These are phyloP conservation scores for Poeciliopsis retropinna DNA, from an alignment of 2,113 vertebrate species.

Conservation along the genomic window DNA sequence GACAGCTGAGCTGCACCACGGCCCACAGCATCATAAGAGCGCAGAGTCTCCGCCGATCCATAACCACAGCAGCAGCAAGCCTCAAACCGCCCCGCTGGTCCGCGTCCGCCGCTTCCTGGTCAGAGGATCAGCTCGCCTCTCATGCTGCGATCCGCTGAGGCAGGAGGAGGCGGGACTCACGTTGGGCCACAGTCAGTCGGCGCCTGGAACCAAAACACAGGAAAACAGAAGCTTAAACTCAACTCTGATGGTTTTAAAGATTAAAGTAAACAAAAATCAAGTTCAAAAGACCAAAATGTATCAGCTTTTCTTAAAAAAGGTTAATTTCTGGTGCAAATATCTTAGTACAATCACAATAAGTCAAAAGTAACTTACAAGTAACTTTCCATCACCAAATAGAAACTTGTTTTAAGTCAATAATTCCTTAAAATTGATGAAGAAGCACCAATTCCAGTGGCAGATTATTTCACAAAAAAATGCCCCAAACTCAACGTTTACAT, in stretches of 20 bases:
- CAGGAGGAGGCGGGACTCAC: conserved; percentile 27
- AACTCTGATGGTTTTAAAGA: not conserved
- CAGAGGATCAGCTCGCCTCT: conserved; percentile 54
- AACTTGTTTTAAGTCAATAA: no score
- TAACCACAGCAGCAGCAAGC: conserved; percentile 37
- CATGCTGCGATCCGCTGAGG: conserved; percentile 59
- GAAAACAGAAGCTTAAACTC: conserved; percentile 24
- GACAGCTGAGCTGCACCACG: conserved; percentile 82
- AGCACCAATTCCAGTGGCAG: no score
- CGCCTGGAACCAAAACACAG: conserved; percentile 58
- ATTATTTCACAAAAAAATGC: no score
- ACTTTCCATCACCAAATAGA: no score
- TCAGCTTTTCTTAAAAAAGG: not conserved
- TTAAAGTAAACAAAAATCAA: conserved; percentile 1
- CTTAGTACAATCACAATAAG: no score
- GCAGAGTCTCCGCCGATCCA: conserved; percentile 59
- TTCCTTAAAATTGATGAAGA: no score
- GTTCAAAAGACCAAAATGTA: not conserved
- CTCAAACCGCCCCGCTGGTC: conserved; percentile 40
- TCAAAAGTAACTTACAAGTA: no score
- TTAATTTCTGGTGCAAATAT: no score
- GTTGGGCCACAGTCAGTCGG: conserved; percentile 20
- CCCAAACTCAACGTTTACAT: no score
- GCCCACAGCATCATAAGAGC: conserved; percentile 58
- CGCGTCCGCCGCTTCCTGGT: conserved; percentile 40